phyloP scores from a whole-genome alignment of 2,888 invertebrate species.

The Tetrapedia diversipes region DNA sequence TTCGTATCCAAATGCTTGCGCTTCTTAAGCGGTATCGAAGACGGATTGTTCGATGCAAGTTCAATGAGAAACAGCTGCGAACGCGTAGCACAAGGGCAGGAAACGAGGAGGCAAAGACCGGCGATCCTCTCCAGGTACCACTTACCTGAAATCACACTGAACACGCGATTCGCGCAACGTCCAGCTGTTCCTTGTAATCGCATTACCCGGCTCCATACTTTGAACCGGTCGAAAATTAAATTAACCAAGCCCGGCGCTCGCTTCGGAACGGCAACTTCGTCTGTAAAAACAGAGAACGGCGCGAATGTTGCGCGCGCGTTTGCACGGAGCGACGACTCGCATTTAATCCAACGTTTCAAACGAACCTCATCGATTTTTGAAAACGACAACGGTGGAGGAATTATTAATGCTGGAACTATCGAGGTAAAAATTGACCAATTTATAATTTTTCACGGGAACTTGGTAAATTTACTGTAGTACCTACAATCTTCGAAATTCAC shows the following conservation, averaged over 20 bases:
- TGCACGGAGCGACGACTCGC: not conserved
- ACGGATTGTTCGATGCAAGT: not conserved
- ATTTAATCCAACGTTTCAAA: not conserved
- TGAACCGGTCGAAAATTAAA: constrained; percentile 55
- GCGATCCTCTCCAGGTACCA: constrained; percentile 2
- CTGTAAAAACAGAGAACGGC: not conserved
- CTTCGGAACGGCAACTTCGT: constrained; percentile 37
- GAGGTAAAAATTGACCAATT: too few species aligned
- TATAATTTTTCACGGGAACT: too few species aligned
- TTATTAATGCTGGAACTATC: too few species aligned
- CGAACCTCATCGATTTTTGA: constrained; percentile 3
- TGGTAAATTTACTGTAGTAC: too few species aligned
- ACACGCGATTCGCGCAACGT: constrained; percentile 38
- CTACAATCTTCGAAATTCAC: too few species aligned
- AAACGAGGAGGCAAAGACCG: constrained; percentile 5
- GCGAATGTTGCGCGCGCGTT: constrained; percentile 7
- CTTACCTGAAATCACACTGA: constrained; percentile 36
- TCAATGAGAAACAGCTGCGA: constrained; percentile 36
- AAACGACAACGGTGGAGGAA: too few species aligned
- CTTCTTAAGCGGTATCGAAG: constrained; percentile 13
- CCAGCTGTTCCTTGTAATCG: constrained; percentile 57
- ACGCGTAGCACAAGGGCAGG: too few species aligned
- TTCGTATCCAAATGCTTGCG: not conserved
- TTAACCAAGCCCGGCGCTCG: constrained; percentile 43
- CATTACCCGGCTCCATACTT: constrained; percentile 35